Conservation (phyloP, 2,797 vertebrate species). For the Phrynocephalus forsythii region DNA sequence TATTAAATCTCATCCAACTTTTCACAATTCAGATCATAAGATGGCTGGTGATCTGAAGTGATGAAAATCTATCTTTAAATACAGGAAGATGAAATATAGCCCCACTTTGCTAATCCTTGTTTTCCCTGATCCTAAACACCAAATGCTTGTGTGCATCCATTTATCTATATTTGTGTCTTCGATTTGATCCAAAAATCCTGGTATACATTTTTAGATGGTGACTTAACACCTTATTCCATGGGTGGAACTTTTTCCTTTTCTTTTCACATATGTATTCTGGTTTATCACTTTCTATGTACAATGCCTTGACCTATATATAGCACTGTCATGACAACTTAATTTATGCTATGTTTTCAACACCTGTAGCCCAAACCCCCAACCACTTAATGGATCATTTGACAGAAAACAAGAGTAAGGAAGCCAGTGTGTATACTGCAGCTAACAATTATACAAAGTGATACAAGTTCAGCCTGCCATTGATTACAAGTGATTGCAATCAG, state of each 20-base stretch:
- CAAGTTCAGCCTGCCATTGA: not conserved
- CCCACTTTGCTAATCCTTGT: not conserved
- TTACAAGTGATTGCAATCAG: constrained; percentile 17
- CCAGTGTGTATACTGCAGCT: not conserved
- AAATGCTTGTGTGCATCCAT: not conserved
- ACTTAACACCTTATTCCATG: not conserved
- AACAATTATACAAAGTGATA: not conserved
- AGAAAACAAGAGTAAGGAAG: not conserved
- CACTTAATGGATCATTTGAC: constrained; percentile 13
- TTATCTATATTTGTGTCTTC: not conserved
- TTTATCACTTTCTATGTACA: not conserved
- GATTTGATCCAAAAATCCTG: not conserved
- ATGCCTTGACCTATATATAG: not conserved
- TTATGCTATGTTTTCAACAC: not conserved
- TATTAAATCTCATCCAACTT: constrained; percentile 6
- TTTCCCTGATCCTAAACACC: not conserved
- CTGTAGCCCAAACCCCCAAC: not conserved
- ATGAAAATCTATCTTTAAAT: constrained; percentile 2
- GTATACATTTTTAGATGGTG: not conserved
- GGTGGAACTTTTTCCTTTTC: not conserved
- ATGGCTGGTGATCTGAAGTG: constrained; percentile 1
- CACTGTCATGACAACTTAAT: not conserved
- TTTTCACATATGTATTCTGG: not conserved
- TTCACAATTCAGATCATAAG: not conserved
- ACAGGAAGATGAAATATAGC: not conserved